Evolutionary conservation across 2,888 invertebrate species (phyloP), one percentile per base, ranked within the genome.

Genomic region (Timema cristinae): DNA sequence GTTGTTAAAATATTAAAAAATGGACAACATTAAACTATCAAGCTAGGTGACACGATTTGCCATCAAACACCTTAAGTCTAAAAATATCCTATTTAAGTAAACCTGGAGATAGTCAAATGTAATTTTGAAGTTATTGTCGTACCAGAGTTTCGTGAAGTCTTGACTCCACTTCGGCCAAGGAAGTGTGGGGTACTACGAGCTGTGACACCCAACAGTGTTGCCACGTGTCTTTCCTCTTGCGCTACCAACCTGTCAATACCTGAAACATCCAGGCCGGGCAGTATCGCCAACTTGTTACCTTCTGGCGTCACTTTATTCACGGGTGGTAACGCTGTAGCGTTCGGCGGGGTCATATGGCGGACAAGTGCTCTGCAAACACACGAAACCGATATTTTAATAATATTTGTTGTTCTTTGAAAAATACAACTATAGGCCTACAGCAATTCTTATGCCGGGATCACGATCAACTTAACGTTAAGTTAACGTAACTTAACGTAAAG

Each of bases 211-310:
- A 91, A 79, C 69, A 91, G 80, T 74, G 87, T 86, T 75, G 87
- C 83, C 71, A 91, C 87, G 78, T 89, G 89, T 73, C 88, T 86
- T 79, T 90, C 89, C 83, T 91, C 91, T 73, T 87, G 86, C 77
- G 86, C 85, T 52, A 91, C 86, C 67, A 91, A 84, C 73, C 87
- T 85, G 77, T 90, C 89, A 49, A 90, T 75, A 79, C 80, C 74
- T 80, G 82, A 76, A 83, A 80, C 47, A 8, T 47, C 47, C 13
- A 48, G 68, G 67, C 32, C 16, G n/a, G 15, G 59, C 81, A 81
- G 75, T 82, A 79, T 84, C 77, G 82, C 84, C 71, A 80, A 77
- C 69, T 83, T 82, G 82, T 75, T 83, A 81, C 70, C 56, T 51
- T 47, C 8, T 8, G 10, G 59, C 54, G 50, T 16, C 81, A 82